Percentiles rank a stretch among this genome's conserved stretches.
Conservation (phyloP, 2,888 invertebrate species). For the Abrostola triplasia region DNA sequence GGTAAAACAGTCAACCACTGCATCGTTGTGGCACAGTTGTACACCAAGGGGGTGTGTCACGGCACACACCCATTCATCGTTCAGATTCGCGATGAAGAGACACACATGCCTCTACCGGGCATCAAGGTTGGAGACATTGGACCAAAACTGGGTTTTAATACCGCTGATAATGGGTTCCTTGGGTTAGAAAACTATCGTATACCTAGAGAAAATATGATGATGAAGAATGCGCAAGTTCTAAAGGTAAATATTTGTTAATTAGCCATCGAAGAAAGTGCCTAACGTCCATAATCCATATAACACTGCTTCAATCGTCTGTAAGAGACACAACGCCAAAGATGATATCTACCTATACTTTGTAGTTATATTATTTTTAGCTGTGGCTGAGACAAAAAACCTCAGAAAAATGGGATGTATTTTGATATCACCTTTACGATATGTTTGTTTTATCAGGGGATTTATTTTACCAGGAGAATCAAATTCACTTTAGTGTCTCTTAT, state of each 20-base stretch:
- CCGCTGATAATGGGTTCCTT: constrained; percentile 96
- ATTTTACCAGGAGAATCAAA: no score
- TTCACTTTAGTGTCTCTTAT: no score
- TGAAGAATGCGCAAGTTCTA: constrained; percentile 95
- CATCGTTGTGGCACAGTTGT: constrained; percentile 95
- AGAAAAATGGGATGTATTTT: no score
- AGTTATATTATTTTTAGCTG: no score
- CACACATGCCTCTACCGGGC: constrained; percentile 94
- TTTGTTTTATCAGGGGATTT: no score
- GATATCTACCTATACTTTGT: no score
- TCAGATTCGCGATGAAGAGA: constrained; percentile 94
- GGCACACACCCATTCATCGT: constrained; percentile 97
- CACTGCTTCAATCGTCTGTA: no score
- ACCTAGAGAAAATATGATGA: constrained; percentile 95
- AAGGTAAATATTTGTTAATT: constrained; percentile 64
- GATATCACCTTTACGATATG: no score
- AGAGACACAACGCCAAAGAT: no score
- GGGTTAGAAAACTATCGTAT: constrained; percentile 94
- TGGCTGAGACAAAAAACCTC: no score
- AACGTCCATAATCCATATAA: no score
- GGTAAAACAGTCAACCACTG: constrained; percentile 97
- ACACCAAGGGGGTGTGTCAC: constrained; percentile 92
- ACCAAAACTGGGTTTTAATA: constrained; percentile 95
- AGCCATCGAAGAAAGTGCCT: no score
- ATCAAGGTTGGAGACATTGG: constrained; percentile 98